Percentiles rank a stretch among this genome's conserved stretches.
phyloP scores from a whole-genome alignment of 2,888 invertebrate species.

The Machimus atricapillus region DNA sequence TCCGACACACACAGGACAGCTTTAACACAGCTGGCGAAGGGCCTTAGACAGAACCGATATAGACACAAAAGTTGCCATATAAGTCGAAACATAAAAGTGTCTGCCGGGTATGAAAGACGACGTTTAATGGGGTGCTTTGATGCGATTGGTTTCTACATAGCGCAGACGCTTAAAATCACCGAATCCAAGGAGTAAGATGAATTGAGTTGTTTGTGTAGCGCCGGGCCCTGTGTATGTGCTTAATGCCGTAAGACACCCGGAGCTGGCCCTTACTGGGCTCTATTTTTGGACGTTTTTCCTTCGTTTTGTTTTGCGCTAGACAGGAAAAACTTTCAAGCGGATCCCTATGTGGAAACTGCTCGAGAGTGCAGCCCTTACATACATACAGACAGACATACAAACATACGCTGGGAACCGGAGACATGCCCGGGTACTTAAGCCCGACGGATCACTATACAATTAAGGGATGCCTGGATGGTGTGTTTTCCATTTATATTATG shows the following conservation, averaged over 20 bases:
- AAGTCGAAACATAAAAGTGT: slow-evolving; percentile 46
- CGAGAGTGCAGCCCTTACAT: background rate
- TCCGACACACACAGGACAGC: slow-evolving; percentile 37
- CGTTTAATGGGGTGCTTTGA: slow-evolving; percentile 65
- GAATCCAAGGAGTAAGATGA: slow-evolving; percentile 56
- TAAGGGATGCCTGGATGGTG: slow-evolving; percentile 32
- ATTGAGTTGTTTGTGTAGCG: slow-evolving; percentile 43
- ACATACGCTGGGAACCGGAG: background rate
- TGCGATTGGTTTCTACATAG: slow-evolving; percentile 65
- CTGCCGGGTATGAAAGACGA: slow-evolving; percentile 50
- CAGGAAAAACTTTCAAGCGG: slow-evolving; percentile 13
- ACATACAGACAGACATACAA: background rate
- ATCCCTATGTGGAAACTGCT: slow-evolving; percentile 11
- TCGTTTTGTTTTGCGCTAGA: slow-evolving; percentile 30
- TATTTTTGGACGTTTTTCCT: slow-evolving; percentile 24
- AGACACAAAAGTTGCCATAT: slow-evolving; percentile 47
- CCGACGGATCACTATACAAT: slow-evolving; percentile 38
- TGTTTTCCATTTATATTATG: slow-evolving; percentile 17
- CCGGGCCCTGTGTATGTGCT: slow-evolving; percentile 30
- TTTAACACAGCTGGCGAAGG: slow-evolving; percentile 31
- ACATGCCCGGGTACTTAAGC: slow-evolving; percentile 18
- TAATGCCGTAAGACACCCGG: slow-evolving; percentile 30
- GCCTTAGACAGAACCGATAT: slow-evolving; percentile 44
- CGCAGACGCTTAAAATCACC: slow-evolving; percentile 65
- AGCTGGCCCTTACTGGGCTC: slow-evolving; percentile 27